phyloP scores from a whole-genome alignment of 1,140 invertebrate genomes.

The Trachelipus rathkii region DNA sequence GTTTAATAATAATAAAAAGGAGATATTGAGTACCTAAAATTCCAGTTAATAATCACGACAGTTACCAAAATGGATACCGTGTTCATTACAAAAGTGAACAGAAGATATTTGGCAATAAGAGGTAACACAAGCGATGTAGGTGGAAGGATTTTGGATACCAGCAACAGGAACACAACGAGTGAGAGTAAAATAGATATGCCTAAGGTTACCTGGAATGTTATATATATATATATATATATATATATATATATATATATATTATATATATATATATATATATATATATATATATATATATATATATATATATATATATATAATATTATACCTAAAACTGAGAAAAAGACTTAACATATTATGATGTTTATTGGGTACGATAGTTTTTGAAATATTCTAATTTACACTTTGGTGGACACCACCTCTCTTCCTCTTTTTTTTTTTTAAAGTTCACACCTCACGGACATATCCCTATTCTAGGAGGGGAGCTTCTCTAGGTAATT shows the following conservation, averaged over 20 bases:
- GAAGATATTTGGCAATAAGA: conserved; percentile 94
- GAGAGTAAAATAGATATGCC: conserved; percentile 98
- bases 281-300: conserved; percentile 17
- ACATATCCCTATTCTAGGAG: too few relatives aligned
- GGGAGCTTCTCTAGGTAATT: too few relatives aligned
- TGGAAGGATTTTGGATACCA: conserved; percentile 98
- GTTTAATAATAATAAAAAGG: neutral
- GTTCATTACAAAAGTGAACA: conserved; percentile 99
- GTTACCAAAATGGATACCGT: conserved; percentile 98
- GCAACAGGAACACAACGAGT: conserved; percentile 95
- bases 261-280: conserved; percentile 28
- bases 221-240: conserved; percentile 21
- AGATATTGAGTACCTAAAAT: conserved; percentile 79
- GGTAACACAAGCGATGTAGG: conserved; percentile 93
- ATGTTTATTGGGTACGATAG: neutral
- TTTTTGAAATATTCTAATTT: neutral
- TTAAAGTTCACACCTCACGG: too few relatives aligned
- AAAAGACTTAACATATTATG: too few relatives aligned
- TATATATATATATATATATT: conserved; percentile 26
- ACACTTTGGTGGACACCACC: too few relatives aligned
- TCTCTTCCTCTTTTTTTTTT: too few relatives aligned
- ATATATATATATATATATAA: conserved; percentile 12
- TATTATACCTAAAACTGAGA: neutral
- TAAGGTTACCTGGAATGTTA: conserved; percentile 65
- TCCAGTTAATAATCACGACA: conserved; percentile 99